A percentile compares a stretch with the other conserved stretches of the same genome.
These are phyloP conservation scores for Ceratina japonica DNA, from an alignment of 1,140 invertebrate genomes.

Conservation along the genomic window DNA sequence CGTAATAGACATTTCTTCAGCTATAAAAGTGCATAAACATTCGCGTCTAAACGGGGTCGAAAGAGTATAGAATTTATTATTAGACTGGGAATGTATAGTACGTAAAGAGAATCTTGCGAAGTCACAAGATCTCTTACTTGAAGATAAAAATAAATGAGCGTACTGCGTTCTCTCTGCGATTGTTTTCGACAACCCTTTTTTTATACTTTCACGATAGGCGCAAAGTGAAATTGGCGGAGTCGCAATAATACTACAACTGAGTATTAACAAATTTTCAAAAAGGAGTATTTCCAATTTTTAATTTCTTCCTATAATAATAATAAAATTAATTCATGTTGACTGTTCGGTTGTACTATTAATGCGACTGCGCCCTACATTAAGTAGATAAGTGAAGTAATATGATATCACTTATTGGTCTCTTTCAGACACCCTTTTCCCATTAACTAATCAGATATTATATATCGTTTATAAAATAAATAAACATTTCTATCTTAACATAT, in stretches of 20 bases:
- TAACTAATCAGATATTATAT: conserved; percentile 24
- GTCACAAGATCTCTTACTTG: neutral
- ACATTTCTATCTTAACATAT: conserved; percentile 39
- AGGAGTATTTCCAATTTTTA: neutral
- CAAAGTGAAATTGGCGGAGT: neutral
- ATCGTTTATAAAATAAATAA: conserved; percentile 59
- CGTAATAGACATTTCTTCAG: too few species aligned
- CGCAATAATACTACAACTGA: neutral
- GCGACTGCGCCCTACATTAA: neutral
- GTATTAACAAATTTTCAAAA: neutral
- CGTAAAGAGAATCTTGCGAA: conserved; percentile 21
- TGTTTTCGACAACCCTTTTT: neutral
- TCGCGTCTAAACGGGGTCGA: neutral
- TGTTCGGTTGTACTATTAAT: neutral
- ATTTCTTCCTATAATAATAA: too few species aligned
- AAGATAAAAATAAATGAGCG: neutral
- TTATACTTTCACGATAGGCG: neutral
- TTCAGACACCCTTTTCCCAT: neutral
- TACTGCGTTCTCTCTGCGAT: neutral
- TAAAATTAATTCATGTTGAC: too few species aligned
- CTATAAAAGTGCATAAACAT: too few species aligned
- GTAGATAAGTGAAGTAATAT: neutral
- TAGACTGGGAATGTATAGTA: conserved; percentile 8
- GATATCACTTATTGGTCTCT: conserved; percentile 8
- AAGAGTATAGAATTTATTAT: neutral